Evolutionary conservation across 2,797 vertebrate genomes (phyloP).

Genomic region (Ibycter americanus): DNA sequence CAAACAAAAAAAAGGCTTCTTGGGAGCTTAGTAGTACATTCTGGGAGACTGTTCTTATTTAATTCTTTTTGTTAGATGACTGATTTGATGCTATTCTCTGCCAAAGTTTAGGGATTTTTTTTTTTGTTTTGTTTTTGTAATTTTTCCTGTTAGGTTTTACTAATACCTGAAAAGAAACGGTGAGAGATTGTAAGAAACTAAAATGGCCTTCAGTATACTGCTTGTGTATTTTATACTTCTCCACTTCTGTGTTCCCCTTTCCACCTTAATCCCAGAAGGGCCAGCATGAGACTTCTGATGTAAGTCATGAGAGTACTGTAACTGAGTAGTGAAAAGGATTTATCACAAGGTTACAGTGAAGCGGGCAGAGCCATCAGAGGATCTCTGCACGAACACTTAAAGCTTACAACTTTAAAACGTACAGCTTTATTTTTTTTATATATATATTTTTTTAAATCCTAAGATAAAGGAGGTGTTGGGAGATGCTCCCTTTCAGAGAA

Average conservation of each 20-base stretch:
- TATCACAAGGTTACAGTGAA: background rate
- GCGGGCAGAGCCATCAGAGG: background rate
- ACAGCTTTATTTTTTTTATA: conserved; percentile 72
- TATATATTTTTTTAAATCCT: conserved; percentile 70
- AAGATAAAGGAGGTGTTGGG: conserved; percentile 49
- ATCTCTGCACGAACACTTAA: background rate
- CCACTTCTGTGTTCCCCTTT: background rate
- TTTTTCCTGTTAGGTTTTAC: conserved; percentile 11
- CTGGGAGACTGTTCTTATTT: conserved; percentile 44
- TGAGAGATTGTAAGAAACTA: conserved; percentile 2
- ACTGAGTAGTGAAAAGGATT: background rate
- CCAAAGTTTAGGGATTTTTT: background rate
- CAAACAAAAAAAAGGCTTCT: background rate
- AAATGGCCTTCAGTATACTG: conserved; percentile 18
- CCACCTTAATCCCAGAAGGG: conserved; percentile 20
- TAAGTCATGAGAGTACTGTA: conserved; percentile 31
- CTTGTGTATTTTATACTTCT: background rate
- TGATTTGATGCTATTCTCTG: conserved; percentile 26
- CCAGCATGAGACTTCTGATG: conserved; percentile 51
- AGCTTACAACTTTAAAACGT: conserved; percentile 47
- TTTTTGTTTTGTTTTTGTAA: background rate
- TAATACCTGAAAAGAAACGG: background rate
- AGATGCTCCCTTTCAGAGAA: conserved; percentile 16
- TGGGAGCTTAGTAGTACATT: background rate
- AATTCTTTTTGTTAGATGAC: background rate